Base-by-base conservation (phyloP, 2,113 vertebrate species). In the Xenopus laevis region DNA sequence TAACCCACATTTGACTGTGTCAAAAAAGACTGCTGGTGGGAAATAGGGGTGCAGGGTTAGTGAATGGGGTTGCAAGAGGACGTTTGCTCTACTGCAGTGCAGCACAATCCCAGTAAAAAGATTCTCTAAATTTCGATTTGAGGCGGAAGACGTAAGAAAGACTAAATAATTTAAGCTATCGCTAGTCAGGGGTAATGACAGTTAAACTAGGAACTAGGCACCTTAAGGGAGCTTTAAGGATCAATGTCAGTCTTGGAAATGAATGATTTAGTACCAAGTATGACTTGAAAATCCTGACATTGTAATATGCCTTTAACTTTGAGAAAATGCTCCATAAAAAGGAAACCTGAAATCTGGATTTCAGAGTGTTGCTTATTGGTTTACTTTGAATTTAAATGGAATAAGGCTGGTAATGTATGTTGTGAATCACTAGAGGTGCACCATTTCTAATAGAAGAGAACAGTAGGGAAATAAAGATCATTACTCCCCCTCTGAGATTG, bases 181-280 rank as follows among this genome's bases (percentile, higher is more conserved):
- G 20, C 20, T 13, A 13, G 18, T 60, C 21, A 23, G 58, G 58
- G 18, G 18, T 60, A 23, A 21, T 27, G 18, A 60, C 58, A 21
- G 58, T 27, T 23, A 60, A 21, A 27, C 58, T 60, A 60, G 23
- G 23, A 27, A 27, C 23, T 27, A 2, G 58, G 20, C 9, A 27
- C 58, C 4, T 60, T 21, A 15, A 23, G 18, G 18, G 8, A 60
- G 12, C 58, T 23, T 23, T 11, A 60, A 60, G 2, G 21, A 11
- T 2, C 18, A 27, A 23, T 60, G 33, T 9, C 18, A 27, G 21
- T 27, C 10, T 60, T 23, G 1, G 65, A 67, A 67, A 60, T 21
- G 21, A 60, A 13, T 67, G 65, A 50, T n/a, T 65, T 18, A 40
- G 63, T 46, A 17, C 44, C 44, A 45, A 67, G 40, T 67, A 50